These are phyloP conservation scores for Saturnia japonica DNA, from an alignment of 2,888 invertebrate species.

Conservation along the genomic window DNA sequence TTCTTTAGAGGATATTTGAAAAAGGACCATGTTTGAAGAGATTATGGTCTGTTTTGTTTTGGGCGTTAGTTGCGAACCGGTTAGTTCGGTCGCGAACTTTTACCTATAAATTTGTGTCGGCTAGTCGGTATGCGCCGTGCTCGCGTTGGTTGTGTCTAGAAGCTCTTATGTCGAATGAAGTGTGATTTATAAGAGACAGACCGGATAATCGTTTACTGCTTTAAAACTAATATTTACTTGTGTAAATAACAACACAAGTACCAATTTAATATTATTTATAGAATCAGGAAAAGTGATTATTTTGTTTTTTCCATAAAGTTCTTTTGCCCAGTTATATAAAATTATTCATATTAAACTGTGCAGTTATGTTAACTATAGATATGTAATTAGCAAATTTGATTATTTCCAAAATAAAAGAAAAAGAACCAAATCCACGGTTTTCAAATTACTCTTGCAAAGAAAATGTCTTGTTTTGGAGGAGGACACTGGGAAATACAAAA, in stretches of 20 bases:
- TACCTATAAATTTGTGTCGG: constrained; percentile 82
- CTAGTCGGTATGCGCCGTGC: constrained; percentile 67
- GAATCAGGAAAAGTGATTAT: not conserved
- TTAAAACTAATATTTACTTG: not conserved
- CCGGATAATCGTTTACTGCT: not conserved
- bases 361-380: too few species aligned
- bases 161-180: constrained; percentile 41
- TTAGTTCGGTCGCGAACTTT: constrained; percentile 80
- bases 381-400: too few species aligned
- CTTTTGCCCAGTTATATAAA: too few species aligned
- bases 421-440: too few species aligned
- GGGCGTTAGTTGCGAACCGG: constrained; percentile 56
- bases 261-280: not conserved
- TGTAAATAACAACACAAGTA: not conserved
- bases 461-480: not conserved
- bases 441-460: too few species aligned
- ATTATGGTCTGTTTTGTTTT: constrained; percentile 57
- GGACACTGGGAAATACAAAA: too few species aligned
- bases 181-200: constrained; percentile 19
- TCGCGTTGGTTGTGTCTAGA: constrained; percentile 62
- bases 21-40: constrained; percentile 51
- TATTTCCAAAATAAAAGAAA: too few species aligned
- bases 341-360: too few species aligned
- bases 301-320: too few species aligned
- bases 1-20: constrained; percentile 44